Percentiles rank a stretch among this genome's conserved stretches.
Evolutionary conservation across 2,888 invertebrate species (phyloP).

Genomic region (Nomada ruficornis): DNA sequence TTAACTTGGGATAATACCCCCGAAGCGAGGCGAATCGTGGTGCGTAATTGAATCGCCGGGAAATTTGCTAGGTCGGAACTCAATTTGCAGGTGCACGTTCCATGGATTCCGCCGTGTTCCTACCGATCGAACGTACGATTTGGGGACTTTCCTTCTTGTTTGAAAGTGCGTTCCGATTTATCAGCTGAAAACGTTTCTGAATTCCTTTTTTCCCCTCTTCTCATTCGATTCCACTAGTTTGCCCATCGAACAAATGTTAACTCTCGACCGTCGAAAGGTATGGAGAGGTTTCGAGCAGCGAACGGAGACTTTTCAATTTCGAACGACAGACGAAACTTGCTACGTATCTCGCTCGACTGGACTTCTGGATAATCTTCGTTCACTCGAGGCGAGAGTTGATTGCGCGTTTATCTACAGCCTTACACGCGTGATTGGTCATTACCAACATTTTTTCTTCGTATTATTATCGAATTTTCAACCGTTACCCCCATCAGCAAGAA

Average conservation of each 20-base stretch:
- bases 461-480: slow-evolving; percentile 48
- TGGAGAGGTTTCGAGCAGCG: slow-evolving; percentile 42
- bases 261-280: slow-evolving; percentile 46
- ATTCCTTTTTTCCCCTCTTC: no score
- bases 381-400: slow-evolving; percentile 28
- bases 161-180: not conserved
- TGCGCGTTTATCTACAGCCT: slow-evolving; percentile 62
- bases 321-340: slow-evolving; percentile 61
- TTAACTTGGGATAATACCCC: slow-evolving; percentile 7
- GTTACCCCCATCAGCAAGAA: no score
- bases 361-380: slow-evolving; percentile 50
- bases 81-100: not conserved
- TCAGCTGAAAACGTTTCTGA: not conserved
- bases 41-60: slow-evolving; percentile 12
- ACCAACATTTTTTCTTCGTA: slow-evolving; percentile 35
- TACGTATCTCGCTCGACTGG: slow-evolving; percentile 49
- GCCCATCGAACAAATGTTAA: slow-evolving; percentile 31
- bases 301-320: slow-evolving; percentile 55
- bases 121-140: not conserved
- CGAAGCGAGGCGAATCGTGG: not conserved
- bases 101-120: not conserved
- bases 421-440: slow-evolving; percentile 51
- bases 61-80: not conserved
- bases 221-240: not conserved
- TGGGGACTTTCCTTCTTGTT: not conserved